Evolutionary conservation across 2,797 vertebrate genomes (phyloP).

Genomic region (Malurus leucopterus): DNA sequence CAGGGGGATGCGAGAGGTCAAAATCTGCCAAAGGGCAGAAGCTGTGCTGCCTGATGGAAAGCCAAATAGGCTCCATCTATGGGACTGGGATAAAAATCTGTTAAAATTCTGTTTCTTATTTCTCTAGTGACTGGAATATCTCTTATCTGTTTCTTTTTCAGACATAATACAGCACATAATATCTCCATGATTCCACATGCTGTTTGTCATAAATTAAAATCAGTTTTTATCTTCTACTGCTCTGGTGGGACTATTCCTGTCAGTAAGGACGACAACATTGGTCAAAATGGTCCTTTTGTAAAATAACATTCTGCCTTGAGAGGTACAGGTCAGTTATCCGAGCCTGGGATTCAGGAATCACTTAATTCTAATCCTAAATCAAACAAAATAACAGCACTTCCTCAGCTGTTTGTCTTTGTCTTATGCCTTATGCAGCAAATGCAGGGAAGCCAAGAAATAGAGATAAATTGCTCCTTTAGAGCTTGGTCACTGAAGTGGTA

Average conservation of each 20-base stretch:
- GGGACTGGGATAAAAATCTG: neutral
- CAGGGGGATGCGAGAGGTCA: neutral
- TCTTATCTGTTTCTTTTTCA: neutral
- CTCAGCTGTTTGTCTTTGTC: neutral
- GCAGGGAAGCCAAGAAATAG: neutral
- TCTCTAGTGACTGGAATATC: neutral
- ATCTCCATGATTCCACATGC: neutral
- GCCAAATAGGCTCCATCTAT: neutral
- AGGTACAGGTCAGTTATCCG: neutral
- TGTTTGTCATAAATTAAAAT: neutral
- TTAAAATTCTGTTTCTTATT: neutral
- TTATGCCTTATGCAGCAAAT: neutral
- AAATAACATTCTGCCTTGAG: neutral
- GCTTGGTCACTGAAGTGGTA: neutral
- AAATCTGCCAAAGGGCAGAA: neutral
- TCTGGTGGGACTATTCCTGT: fast-evolving
- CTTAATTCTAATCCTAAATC: neutral
- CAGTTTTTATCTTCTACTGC: neutral
- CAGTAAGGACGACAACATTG: neutral
- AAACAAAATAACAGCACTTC: neutral
- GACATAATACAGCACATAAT: neutral
- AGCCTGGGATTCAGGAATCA: neutral
- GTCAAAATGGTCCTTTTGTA: neutral
- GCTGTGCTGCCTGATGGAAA: neutral
- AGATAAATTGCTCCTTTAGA: neutral